These are phyloP conservation scores for Drosophila repletoides DNA, from an alignment of 1,140 invertebrate species.

Conservation along the genomic window DNA sequence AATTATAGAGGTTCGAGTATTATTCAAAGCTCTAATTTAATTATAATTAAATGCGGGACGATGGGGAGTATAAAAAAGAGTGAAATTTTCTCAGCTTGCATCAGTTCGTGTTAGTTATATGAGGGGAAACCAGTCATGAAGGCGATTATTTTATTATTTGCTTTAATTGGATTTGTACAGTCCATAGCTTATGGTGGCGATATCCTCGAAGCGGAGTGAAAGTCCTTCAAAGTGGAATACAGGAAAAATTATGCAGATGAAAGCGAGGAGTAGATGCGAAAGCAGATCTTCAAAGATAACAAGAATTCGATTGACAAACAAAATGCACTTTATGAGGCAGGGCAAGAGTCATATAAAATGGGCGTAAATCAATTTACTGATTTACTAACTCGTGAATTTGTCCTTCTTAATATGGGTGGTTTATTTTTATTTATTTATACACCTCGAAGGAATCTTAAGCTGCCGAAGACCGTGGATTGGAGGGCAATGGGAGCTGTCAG, in stretches of 20 bases:
- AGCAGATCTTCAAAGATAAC: slow-evolving; percentile 93
- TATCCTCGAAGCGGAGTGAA: background rate
- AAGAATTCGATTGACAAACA: slow-evolving; percentile 90
- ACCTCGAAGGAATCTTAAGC: slow-evolving; percentile 86
- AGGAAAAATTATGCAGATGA: slow-evolving; percentile 87
- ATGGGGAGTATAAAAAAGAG: background rate
- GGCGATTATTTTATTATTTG: background rate
- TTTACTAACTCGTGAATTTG: slow-evolving; percentile 91
- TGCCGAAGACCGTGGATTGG: slow-evolving; percentile 93
- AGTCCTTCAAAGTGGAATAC: slow-evolving; percentile 84
- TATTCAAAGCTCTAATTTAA: too few relatives aligned
- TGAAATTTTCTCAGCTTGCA: background rate
- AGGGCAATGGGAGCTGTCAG: slow-evolving; percentile 92
- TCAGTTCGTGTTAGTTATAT: background rate
- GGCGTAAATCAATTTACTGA: slow-evolving; percentile 91
- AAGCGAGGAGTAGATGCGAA: slow-evolving; percentile 90
- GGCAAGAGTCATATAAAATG: slow-evolving; percentile 86
- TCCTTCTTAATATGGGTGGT: slow-evolving; percentile 83
- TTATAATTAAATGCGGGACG: background rate
- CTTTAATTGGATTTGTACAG: background rate
- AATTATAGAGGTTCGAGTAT: too few relatives aligned
- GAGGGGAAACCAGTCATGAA: background rate
- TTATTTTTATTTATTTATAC: slow-evolving; percentile 84
- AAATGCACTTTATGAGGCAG: slow-evolving; percentile 87
- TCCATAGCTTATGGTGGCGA: background rate